Percentiles rank a stretch among this genome's conserved stretches.
Evolutionary conservation across 1,140 invertebrate species (phyloP).

Genomic region (Scaptomyza hsui): DNA sequence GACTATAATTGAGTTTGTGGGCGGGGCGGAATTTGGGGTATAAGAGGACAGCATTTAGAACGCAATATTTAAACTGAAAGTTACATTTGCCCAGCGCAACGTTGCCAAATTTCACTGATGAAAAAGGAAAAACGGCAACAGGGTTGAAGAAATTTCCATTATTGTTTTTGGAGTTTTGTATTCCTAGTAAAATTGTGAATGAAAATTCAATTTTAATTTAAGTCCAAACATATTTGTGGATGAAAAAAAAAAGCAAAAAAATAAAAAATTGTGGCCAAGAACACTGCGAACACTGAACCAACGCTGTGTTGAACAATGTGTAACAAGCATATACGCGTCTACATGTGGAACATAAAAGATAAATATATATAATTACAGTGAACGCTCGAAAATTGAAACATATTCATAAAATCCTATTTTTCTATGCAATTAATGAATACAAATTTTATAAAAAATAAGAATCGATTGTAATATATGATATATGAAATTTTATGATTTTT

Average conservation of each 20-base stretch:
- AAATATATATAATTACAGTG: neutral
- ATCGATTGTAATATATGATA: neutral
- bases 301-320: conserved; percentile 29
- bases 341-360: neutral
- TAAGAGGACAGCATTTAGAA: neutral
- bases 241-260: neutral
- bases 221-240: conserved; percentile 6
- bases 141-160: neutral
- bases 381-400: neutral
- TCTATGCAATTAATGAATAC: neutral
- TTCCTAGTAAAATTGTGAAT: conserved; percentile 2
- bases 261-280: conserved; percentile 3
- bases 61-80: neutral
- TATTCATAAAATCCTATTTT: neutral
- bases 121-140: conserved; percentile 12
- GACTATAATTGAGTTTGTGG: neutral
- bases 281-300: conserved; percentile 36
- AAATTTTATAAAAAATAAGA: neutral
- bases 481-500: neutral
- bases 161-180: conserved; percentile 30
- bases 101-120: conserved; percentile 20
- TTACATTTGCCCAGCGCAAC: conserved; percentile 9
- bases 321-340: neutral
- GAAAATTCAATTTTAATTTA: conserved; percentile 7
- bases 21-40: neutral